Evolutionary conservation across 1,140 invertebrate genomes (phyloP).

Genomic region (Bombyx mori): ASM3026992v2 NC_085123.1:5266001-5266500

Average conservation of each 20-base stretch:
- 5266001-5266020: no score
- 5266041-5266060: constrained; percentile 21
- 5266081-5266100: constrained; percentile 32
- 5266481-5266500: neutral
- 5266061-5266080: constrained; percentile 49
- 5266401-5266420: constrained; percentile 27
- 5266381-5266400: constrained; percentile 29
- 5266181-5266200: constrained; percentile 27
- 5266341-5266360: constrained; percentile 57
- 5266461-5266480: constrained; percentile 2
- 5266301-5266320: constrained; percentile 45
- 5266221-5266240: constrained; percentile 16
- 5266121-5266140: constrained; percentile 45
- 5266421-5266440: constrained; percentile 47
- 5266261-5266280: constrained; percentile 38
- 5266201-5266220: constrained; percentile 20
- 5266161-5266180: constrained; percentile 27
- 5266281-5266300: constrained; percentile 24
- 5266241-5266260: constrained; percentile 20
- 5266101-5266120: constrained; percentile 63
- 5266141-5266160: constrained; percentile 25
- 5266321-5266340: constrained; percentile 38
- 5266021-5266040: constrained; percentile 5
- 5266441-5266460: constrained; percentile 34
- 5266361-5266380: constrained; percentile 30